phyloP scores from a whole-genome alignment of 2,888 invertebrate genomes.

The Dorcus hopei region DNA sequence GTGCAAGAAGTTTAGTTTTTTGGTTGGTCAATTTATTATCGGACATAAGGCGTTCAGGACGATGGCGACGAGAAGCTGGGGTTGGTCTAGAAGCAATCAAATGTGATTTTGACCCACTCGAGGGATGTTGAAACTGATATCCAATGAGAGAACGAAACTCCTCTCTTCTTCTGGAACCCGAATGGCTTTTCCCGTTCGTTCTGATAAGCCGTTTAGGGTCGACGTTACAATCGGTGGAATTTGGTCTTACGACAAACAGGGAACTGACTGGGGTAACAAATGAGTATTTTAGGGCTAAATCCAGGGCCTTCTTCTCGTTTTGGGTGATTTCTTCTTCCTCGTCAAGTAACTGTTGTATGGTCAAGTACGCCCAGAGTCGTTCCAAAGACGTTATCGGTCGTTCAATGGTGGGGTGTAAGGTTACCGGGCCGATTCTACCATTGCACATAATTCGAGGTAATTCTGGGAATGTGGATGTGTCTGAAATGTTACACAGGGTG shows the following conservation, averaged over 20 bases:
- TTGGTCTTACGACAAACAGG: slow-evolving; percentile 63
- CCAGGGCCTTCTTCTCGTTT: slow-evolving; percentile 53
- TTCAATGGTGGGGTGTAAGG: slow-evolving; percentile 35
- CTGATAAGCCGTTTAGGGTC: slow-evolving; percentile 47
- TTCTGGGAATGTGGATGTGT: not conserved
- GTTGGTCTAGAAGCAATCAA: no score
- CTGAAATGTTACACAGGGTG: not conserved
- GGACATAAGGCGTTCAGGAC: no score
- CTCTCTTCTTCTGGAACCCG: no score
- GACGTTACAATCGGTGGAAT: slow-evolving; percentile 51
- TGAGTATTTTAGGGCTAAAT: slow-evolving; percentile 59
- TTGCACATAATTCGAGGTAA: slow-evolving; percentile 25
- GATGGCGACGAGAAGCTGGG: no score
- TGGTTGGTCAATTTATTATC: no score
- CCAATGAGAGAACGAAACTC: no score
- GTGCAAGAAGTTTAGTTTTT: no score
- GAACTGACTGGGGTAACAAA: slow-evolving; percentile 69
- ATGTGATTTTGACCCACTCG: no score
- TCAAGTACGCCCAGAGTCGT: slow-evolving; percentile 64
- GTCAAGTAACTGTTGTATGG: slow-evolving; percentile 62
- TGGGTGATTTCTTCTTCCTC: slow-evolving; percentile 43
- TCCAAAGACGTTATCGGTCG: slow-evolving; percentile 39
- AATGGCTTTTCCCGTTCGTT: not conserved
- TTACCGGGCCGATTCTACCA: slow-evolving; percentile 30
- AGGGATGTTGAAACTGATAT: no score